phyloP scores from a whole-genome alignment of 2,113 vertebrate species.

The Pelmatolapia mariae region DNA sequence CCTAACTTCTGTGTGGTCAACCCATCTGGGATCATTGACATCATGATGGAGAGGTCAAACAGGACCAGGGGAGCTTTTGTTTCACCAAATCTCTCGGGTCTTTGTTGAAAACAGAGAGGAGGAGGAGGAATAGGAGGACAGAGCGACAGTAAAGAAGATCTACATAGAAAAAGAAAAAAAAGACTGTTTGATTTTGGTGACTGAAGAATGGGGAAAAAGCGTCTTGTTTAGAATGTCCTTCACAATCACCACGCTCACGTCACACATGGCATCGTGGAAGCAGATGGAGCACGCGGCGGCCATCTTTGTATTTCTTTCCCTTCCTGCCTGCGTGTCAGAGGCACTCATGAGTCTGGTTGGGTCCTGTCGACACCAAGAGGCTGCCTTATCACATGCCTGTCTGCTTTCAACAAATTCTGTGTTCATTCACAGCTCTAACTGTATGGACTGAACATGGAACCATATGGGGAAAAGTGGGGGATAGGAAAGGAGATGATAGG shows the following conservation, averaged over 20 bases:
- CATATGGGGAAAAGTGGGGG: constrained; percentile 24
- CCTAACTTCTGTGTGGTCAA: constrained; percentile 3
- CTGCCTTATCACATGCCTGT: constrained; percentile 56
- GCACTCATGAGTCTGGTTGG: constrained; percentile 30
- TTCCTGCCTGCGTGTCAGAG: constrained; percentile 39
- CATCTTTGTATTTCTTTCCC: constrained; percentile 59
- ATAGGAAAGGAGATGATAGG: neutral
- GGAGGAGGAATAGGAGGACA: neutral
- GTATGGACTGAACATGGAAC: neutral
- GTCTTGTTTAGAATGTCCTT: constrained; percentile 43
- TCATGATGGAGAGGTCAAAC: constrained; percentile 39
- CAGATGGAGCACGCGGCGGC: constrained; percentile 39
- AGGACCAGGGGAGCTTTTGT: constrained; percentile 34
- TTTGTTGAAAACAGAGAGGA: constrained; percentile 33
- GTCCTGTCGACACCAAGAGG: constrained; percentile 44
- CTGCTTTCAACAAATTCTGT: neutral
- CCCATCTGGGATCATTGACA: constrained; percentile 42
- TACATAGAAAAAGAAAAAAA: neutral
- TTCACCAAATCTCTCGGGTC: constrained; percentile 28
- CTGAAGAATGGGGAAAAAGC: neutral
- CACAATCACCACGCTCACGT: constrained; percentile 27
- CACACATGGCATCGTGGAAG: constrained; percentile 37
- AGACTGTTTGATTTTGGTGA: neutral
- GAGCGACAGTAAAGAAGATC: neutral
- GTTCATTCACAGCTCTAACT: neutral